phyloP scores from a whole-genome alignment of 2,888 invertebrate genomes.

The Sphinx pinastri region DNA sequence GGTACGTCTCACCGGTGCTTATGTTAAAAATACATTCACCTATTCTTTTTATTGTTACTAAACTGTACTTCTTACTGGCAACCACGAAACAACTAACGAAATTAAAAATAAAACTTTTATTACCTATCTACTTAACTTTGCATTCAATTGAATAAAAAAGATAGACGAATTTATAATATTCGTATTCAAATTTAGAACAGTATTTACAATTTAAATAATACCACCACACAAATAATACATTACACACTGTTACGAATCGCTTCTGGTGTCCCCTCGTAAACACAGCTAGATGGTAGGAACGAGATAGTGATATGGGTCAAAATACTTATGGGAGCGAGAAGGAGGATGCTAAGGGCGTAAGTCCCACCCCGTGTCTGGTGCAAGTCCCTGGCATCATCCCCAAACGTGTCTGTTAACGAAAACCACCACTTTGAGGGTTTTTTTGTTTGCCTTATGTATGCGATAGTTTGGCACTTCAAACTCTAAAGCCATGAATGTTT shows the following conservation, averaged over 20 bases:
- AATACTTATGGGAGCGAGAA: constrained; percentile 56
- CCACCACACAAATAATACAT: constrained; percentile 53
- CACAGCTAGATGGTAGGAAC: constrained; percentile 73
- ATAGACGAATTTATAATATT: constrained; percentile 15
- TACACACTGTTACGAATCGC: constrained; percentile 81
- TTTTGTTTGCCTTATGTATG: constrained; percentile 41
- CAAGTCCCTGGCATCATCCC: constrained; percentile 78
- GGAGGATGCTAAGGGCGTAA: constrained; percentile 66
- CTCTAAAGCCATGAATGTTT: constrained; percentile 6
- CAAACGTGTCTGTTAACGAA: constrained; percentile 72
- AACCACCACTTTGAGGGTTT: constrained; percentile 65
- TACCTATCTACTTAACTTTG: neutral
- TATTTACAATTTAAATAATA: constrained; percentile 46
- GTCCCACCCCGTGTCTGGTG: constrained; percentile 78
- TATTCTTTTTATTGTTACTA: constrained; percentile 4
- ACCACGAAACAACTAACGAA: constrained; percentile 16
- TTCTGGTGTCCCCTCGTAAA: constrained; percentile 74
- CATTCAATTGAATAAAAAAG: constrained; percentile 8
- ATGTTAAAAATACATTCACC: constrained; percentile 3
- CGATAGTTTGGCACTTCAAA: constrained; percentile 17
- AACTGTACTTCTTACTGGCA: constrained; percentile 6
- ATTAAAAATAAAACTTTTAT: neutral
- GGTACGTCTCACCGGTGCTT: neutral
- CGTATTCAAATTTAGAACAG: constrained; percentile 29
- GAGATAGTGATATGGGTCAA: constrained; percentile 47